Evolutionary conservation across 2,113 vertebrate species (phyloP), one percentile per base, ranked within the genome.

Genomic region (Epinephelus lanceolatus): DNA sequence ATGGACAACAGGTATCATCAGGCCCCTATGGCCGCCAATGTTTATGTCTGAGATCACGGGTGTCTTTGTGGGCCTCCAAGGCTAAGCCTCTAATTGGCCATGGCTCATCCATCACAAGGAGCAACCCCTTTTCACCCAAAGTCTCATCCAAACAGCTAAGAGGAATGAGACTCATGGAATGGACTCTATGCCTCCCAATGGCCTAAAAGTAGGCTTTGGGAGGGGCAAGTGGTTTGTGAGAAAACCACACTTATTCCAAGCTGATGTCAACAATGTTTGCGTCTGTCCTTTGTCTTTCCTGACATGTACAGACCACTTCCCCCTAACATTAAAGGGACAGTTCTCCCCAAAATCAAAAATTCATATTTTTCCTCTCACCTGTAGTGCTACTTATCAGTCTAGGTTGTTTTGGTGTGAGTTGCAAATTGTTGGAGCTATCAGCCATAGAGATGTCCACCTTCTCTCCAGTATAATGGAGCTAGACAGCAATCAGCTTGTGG

Each of bases 51-150:
- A 88, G 87, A 88, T 88, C 75, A 67, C 11, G 70, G 80, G 85
- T 91, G 87, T 94, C 94, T 93, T 89, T 91, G 78, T 81, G 88
- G 91, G 87, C 88, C 90, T 93, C 86, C 18, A 13, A 47, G 80
- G 82, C 91, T 95, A 93, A 95, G 93, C 94, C 88, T 95, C 89
- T 94, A 94, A 96, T 95, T 96, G 94, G 94, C 93, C 87, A 95
- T 81, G 94, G 94, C 89, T 94, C 95, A 95, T 96, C 92, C 94
- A 95, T 96, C 95, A 95, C 72, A 78, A 70, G 60, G 89, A 90
- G 93, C 67, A 82, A 84, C 53, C 88, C 89, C 77, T 91, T 37
- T 93, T 94, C 85, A 90, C 90, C 88, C 84, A 88, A 89, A 90
- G 85, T 86, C 90, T 88, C 91, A 87, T 93, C 94, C 93, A 92